Evolutionary conservation across 2,888 invertebrate genomes (phyloP).

Genomic region (Lomographa bimaculata): DNA sequence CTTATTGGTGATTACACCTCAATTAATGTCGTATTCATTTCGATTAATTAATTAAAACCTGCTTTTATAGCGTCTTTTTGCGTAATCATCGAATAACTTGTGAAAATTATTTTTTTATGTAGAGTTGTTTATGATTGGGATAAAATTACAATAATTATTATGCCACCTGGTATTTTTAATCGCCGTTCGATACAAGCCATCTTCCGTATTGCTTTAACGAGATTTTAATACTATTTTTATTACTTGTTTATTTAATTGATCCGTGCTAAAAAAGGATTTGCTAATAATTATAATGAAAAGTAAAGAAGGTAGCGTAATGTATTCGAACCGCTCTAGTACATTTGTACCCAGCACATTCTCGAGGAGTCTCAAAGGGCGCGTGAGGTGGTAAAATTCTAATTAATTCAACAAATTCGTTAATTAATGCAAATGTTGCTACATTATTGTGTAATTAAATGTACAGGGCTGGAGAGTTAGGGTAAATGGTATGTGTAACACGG

Average conservation of each 20-base stretch:
- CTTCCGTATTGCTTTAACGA: too few relatives aligned
- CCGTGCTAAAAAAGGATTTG: background rate
- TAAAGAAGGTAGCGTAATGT: too few relatives aligned
- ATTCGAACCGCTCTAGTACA: background rate
- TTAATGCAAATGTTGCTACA: conserved; percentile 60
- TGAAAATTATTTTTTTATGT: too few relatives aligned
- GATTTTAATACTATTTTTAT: too few relatives aligned
- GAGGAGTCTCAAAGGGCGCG: conserved; percentile 23
- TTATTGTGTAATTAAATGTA: conserved; percentile 66
- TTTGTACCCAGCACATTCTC: conserved; percentile 12
- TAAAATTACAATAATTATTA: too few relatives aligned
- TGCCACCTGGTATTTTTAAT: too few relatives aligned
- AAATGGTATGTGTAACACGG: conserved; percentile 58
- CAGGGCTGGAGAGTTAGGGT: conserved; percentile 48
- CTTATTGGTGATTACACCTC: conserved; percentile 50
- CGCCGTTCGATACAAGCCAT: too few relatives aligned
- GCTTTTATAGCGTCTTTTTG: conserved; percentile 38
- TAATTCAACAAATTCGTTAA: conserved; percentile 56
- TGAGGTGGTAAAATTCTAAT: conserved; percentile 34
- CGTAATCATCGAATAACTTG: conserved; percentile 35
- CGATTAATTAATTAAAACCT: conserved; percentile 50
- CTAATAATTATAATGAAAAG: background rate
- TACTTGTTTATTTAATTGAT: background rate
- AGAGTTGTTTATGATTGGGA: too few relatives aligned
- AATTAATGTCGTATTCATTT: conserved; percentile 52